phyloP scores from a whole-genome alignment of 2,888 invertebrate genomes.

The Tricholauxania praeusta region DNA sequence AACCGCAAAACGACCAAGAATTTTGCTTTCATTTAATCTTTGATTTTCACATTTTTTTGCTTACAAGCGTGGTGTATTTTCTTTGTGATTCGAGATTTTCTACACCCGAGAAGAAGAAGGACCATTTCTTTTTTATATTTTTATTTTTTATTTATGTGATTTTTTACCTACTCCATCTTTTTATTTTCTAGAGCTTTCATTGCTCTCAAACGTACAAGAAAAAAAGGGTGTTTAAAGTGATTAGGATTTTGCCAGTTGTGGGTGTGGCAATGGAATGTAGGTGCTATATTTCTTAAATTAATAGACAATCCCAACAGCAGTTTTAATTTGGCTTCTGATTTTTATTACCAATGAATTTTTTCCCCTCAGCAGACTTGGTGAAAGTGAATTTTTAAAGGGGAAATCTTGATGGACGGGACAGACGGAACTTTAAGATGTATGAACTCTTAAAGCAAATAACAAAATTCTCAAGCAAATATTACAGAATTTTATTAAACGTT shows the following conservation, averaged over 20 bases:
- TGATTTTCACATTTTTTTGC: slow-evolving; percentile 45
- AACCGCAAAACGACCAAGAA: slow-evolving; percentile 61
- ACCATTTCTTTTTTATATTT: slow-evolving; percentile 12
- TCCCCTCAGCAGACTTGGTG: too few species aligned
- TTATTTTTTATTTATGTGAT: slow-evolving; percentile 22
- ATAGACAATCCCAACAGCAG: slow-evolving; percentile 44
- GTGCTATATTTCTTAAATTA: slow-evolving; percentile 43
- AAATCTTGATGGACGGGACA: too few species aligned
- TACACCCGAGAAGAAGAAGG: slow-evolving; percentile 16
- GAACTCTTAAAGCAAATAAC: too few species aligned
- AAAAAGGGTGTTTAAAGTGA: slow-evolving; percentile 26
- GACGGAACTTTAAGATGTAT: too few species aligned
- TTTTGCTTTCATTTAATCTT: slow-evolving; percentile 51
- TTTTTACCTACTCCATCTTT: slow-evolving; percentile 20
- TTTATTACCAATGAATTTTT: slow-evolving; percentile 39
- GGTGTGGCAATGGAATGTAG: background rate
- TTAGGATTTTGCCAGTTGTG: background rate
- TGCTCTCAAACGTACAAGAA: background rate
- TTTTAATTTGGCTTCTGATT: slow-evolving; percentile 45
- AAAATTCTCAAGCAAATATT: too few species aligned
- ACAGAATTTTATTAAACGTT: too few species aligned
- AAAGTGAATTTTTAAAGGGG: too few species aligned
- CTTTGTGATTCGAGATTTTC: slow-evolving; percentile 25
- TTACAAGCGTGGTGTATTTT: slow-evolving; percentile 11
- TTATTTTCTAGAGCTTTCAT: slow-evolving; percentile 31